These are phyloP conservation scores for Ephydatia muelleri DNA, from an alignment of 37 sponge, comb jelly and placozoan genomes.

Conservation along the genomic window DNA sequence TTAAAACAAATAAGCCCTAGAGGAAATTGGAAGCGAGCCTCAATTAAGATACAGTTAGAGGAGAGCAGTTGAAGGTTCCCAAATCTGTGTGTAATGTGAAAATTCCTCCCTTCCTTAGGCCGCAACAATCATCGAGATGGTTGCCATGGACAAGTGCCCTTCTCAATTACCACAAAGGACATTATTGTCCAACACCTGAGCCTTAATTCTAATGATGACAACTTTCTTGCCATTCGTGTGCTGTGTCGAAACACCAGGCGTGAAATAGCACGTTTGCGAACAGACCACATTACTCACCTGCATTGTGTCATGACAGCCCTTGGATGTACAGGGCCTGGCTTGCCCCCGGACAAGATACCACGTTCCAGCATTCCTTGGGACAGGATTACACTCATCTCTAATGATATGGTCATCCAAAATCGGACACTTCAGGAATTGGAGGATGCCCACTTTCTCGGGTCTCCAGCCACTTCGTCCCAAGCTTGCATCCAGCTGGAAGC, in stretches of 20 bases:
- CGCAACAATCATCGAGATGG: constrained; percentile 7
- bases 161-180: constrained; percentile 36
- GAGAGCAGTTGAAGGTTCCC: too few species aligned
- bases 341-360: constrained; percentile 33
- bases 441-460: neutral
- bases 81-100: too few species aligned
- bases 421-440: neutral
- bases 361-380: neutral
- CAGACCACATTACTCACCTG: constrained; percentile 44
- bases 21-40: too few species aligned
- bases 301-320: constrained; percentile 69
- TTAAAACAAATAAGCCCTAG: too few species aligned
- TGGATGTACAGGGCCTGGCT: constrained; percentile 42
- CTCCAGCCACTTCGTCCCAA: neutral
- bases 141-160: constrained; percentile 10
- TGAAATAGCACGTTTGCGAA: constrained; percentile 47
- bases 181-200: constrained; percentile 45
- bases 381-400: neutral
- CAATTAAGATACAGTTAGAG: too few species aligned
- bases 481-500: neutral
- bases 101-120: constrained; percentile 12
- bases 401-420: neutral
- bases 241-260: constrained; percentile 17
- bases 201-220: constrained; percentile 47
- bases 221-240: constrained; percentile 67